Base-by-base conservation (phyloP, 2,888 invertebrate genomes). In the Aleiodes alternator region DNA sequence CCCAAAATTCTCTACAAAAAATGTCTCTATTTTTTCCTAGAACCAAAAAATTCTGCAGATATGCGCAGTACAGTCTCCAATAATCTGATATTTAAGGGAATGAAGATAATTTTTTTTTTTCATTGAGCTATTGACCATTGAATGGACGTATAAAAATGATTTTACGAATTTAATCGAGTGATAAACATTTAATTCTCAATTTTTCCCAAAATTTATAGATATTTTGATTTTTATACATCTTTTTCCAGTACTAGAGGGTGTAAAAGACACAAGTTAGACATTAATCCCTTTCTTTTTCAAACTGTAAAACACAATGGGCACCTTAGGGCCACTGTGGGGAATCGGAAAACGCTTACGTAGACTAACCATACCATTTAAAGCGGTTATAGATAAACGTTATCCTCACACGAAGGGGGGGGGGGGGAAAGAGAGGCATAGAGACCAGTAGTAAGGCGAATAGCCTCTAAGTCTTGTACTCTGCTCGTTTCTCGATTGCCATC, bases 301-400 rank as follows among this genome's bases (percentile, higher is more conserved):
- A 51, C 16, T 12, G 53, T n/a, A 51, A 71, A 57, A 56, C 34
- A 72, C 55, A 71, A 53, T 64, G 59, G 59, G 7, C n/a, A 8
- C 64, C 38, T 66, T 16, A 61, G 68, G n/a, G 64, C 31, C 59
- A 81, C 77, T 69, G 72, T 69, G 78, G 81, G 79, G 80, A 82
- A 87, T 87, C 82, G 87, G 87, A 87, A 87, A 87, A 87, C 87
- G 87, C 85, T 87, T 85, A 86, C 79, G 84, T 78, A 73, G 72
- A 34, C 70, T 76, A 76, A 31, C 29, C 68, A 68, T 68, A 48
- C 75, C 71, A 70, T 73, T 76, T 78, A 72, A 77, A 69, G 70
- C 79, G 72, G 72, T 76, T 74, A 78, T 72, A 83, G 86, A 86
- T 86, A 86, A 87, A 85, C 84, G 82, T 83, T 84, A 84, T 84